Percentiles rank a stretch among this genome's conserved stretches.
These are phyloP conservation scores for Drosophila neonasuta DNA, from an alignment of 2,888 invertebrate genomes.

Conservation along the genomic window DNA sequence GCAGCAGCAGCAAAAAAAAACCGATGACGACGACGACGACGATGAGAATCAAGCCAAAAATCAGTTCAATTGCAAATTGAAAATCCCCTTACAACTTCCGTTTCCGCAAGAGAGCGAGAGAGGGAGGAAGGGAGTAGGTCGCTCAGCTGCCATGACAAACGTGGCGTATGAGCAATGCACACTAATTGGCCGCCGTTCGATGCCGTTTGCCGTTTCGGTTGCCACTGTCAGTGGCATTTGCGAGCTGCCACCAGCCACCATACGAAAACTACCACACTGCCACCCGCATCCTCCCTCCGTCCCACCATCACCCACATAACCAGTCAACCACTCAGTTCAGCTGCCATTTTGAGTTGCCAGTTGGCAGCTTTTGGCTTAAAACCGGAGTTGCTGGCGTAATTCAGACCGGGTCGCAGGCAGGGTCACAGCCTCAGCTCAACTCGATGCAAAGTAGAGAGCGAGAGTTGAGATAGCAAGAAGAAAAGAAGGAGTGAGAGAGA, in stretches of 20 bases:
- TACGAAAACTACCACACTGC: background rate
- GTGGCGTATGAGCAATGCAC: constrained; percentile 78
- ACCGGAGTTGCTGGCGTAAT: constrained; percentile 13
- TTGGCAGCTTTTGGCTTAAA: constrained; percentile 28
- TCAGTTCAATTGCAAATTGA: constrained; percentile 78
- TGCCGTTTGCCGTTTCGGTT: constrained; percentile 47
- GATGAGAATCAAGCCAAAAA: constrained; percentile 67
- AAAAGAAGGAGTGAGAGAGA: constrained; percentile 13
- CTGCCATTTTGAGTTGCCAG: constrained; percentile 41
- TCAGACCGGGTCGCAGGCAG: constrained; percentile 6
- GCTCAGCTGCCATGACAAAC: constrained; percentile 72
- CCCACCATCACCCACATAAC: background rate
- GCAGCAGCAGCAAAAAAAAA: constrained; percentile 25
- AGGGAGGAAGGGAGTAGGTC: constrained; percentile 6
- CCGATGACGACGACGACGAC: constrained; percentile 17
- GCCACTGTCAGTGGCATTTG: constrained; percentile 38
- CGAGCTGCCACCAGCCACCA: constrained; percentile 4
- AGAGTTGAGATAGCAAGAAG: background rate
- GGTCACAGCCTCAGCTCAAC: background rate
- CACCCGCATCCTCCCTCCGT: background rate
- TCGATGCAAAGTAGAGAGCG: background rate
- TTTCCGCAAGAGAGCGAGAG: constrained; percentile 58
- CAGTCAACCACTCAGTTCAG: constrained; percentile 4
- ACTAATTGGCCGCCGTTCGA: constrained; percentile 72
- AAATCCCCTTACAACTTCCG: constrained; percentile 78